A percentile compares a stretch with the other conserved stretches of the same genome.
These are phyloP conservation scores for Drosophila tsacasi DNA, from an alignment of 1,140 invertebrate genomes.

Conservation along the genomic window DNA sequence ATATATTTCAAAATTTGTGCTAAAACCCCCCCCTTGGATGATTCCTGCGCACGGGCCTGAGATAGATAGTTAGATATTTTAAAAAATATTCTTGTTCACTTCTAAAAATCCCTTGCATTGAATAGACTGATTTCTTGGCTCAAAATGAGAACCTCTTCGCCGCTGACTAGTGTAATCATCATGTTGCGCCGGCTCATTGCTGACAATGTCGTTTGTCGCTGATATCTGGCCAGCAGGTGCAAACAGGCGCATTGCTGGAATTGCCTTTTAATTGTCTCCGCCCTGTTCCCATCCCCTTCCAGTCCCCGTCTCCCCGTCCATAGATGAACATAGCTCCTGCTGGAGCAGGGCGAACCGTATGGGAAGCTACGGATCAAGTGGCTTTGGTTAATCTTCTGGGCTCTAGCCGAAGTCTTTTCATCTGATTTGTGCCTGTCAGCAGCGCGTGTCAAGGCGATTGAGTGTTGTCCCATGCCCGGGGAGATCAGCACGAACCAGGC, in stretches of 20 bases:
- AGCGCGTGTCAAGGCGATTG: slow-evolving; percentile 29
- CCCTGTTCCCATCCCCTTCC: not conserved
- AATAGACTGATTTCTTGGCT: not conserved
- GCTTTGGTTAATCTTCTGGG: slow-evolving; percentile 36
- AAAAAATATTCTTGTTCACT: not conserved
- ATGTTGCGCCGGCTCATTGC: slow-evolving; percentile 29
- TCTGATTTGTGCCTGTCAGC: slow-evolving; percentile 41
- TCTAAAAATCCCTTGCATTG: not conserved
- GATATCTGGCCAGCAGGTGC: slow-evolving; percentile 72
- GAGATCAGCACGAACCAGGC: slow-evolving; percentile 12
- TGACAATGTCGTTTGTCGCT: slow-evolving; percentile 58
- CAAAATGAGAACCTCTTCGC: not conserved
- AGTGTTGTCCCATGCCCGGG: slow-evolving; percentile 21
- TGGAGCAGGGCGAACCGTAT: slow-evolving; percentile 5
- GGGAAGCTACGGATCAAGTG: slow-evolving; percentile 25
- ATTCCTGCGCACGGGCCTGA: too few species aligned
- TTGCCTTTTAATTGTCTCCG: slow-evolving; percentile 70
- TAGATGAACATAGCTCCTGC: slow-evolving; percentile 24
- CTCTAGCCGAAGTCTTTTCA: slow-evolving; percentile 20
- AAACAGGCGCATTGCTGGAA: slow-evolving; percentile 70
- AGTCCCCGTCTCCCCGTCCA: slow-evolving; percentile 1
- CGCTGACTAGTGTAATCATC: slow-evolving; percentile 39
- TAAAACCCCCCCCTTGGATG: too few species aligned
- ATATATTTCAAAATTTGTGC: too few species aligned
- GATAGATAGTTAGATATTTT: too few species aligned